Percentiles rank a stretch among this genome's conserved stretches.
These are phyloP conservation scores for Casuarius casuarius DNA, from an alignment of 2,113 vertebrate genomes.

Conservation along the genomic window DNA sequence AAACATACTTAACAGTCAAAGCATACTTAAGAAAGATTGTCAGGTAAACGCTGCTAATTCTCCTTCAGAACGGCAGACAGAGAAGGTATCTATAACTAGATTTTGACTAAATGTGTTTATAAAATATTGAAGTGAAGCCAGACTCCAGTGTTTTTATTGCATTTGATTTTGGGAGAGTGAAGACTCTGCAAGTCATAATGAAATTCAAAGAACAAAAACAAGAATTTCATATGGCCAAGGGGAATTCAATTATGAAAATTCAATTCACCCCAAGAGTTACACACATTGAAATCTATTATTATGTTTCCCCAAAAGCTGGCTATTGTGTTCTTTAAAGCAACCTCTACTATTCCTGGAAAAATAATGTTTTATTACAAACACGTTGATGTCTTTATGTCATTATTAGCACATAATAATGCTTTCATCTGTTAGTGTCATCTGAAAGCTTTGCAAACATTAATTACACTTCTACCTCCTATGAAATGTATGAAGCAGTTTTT, in stretches of 20 bases:
- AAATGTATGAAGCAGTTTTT: background rate
- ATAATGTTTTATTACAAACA: background rate
- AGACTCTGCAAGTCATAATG: conserved; percentile 18
- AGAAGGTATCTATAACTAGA: background rate
- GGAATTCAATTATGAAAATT: conserved; percentile 43
- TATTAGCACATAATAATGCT: background rate
- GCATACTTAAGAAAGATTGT: background rate
- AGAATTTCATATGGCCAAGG: conserved; percentile 30
- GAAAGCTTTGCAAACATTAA: background rate
- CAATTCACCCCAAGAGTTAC: conserved; percentile 35
- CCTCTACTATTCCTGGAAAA: background rate
- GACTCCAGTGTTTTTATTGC: background rate
- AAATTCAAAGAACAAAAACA: conserved; percentile 42
- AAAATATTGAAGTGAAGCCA: background rate
- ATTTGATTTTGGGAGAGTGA: background rate
- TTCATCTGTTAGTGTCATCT: background rate
- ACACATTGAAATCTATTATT: background rate
- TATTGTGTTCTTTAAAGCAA: background rate
- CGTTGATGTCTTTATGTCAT: background rate
- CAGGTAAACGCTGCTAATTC: background rate
- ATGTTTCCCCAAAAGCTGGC: background rate
- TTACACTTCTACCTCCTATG: background rate
- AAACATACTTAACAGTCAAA: background rate
- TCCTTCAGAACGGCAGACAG: background rate
- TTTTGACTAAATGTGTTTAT: conserved; percentile 7